Evolutionary conservation across 2,888 invertebrate species (phyloP), one percentile per base, ranked within the genome.

Genomic region (Cryptus armator): DNA sequence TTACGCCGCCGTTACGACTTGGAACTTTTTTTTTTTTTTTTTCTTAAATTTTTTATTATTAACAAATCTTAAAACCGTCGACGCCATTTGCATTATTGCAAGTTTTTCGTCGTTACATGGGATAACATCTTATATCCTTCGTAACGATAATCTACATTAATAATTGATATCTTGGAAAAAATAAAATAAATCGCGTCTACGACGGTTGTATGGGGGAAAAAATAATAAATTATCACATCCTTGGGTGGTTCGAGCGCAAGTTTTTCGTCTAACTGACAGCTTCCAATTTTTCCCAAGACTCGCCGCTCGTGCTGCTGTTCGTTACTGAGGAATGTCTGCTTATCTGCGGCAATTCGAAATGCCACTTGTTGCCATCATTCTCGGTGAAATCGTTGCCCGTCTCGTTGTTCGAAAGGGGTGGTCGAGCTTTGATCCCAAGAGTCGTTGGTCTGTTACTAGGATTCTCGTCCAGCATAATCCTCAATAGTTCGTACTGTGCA

Each of bases 391-490:
- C 94, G 64, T 87, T 86, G n/a, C 53, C 74, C 37, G 72, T 83
- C 76, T 89, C 87, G 48, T 88, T 88, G 78, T 89, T 90, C 16
- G 87, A 85, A 0, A 96, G 94, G 0, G 97, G 96, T 0, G 96
- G 95, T 7, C 95, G 94, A 0, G 96, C 95, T 56, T 95, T 94
- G 29, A 98, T 96, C 43, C 97, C 97, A 86, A 95, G 95, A 0
- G 97, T 97, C 1, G 97, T 96, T 16, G 98, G 98, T 2, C 99
- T 95, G 83, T 95, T 94, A 3, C 95, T 94, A 0, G 98, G 98
- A 82, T 96, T 95, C 3, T 95, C 94, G 85, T 97, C 97, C 59
- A 99, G 94, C 97, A 99, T 98, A 92, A 96, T 94, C 87, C 96
- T 95, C 10, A 99, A 94, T 80, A 98, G 95, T 2, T 96, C 94